These are phyloP conservation scores for Cotesia typhae DNA, from an alignment of 1,140 invertebrate genomes.

Conservation along the genomic window DNA sequence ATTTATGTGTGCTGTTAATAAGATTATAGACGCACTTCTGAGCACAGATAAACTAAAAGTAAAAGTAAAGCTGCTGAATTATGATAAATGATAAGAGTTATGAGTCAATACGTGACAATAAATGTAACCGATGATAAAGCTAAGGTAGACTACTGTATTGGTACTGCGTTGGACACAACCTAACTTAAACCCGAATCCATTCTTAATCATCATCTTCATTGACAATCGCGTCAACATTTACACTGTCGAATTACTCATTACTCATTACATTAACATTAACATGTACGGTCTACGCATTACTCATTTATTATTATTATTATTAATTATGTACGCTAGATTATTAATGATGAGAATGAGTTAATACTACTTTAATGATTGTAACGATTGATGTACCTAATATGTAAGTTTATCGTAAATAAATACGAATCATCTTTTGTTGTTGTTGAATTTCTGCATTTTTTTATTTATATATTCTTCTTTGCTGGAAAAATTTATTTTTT, in stretches of 20 bases:
- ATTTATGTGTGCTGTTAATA: not conserved
- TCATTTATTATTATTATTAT: not conserved
- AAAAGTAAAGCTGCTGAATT: too few relatives aligned
- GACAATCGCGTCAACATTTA: constrained; percentile 30
- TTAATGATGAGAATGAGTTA: constrained; percentile 15
- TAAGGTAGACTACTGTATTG: not conserved
- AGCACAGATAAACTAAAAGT: too few relatives aligned
- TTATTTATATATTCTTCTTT: not conserved
- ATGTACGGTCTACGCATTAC: not conserved
- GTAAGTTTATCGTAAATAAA: constrained; percentile 36
- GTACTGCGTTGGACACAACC: not conserved
- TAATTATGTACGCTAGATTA: not conserved
- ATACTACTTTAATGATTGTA: constrained; percentile 29
- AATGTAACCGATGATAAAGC: constrained; percentile 2
- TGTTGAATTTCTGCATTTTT: constrained; percentile 19
- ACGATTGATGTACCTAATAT: constrained; percentile 36
- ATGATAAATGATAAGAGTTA: too few relatives aligned
- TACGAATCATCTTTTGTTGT: constrained; percentile 36
- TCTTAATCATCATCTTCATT: constrained; percentile 20
- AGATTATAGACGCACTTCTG: not conserved
- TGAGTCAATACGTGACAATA: not conserved
- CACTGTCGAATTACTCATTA: not conserved
- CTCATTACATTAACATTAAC: not conserved
- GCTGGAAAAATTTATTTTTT: not conserved
- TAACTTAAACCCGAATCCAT: not conserved